These are phyloP conservation scores for Gymnogyps californianus DNA, from an alignment of 2,113 vertebrate species.

Conservation along the genomic window DNA sequence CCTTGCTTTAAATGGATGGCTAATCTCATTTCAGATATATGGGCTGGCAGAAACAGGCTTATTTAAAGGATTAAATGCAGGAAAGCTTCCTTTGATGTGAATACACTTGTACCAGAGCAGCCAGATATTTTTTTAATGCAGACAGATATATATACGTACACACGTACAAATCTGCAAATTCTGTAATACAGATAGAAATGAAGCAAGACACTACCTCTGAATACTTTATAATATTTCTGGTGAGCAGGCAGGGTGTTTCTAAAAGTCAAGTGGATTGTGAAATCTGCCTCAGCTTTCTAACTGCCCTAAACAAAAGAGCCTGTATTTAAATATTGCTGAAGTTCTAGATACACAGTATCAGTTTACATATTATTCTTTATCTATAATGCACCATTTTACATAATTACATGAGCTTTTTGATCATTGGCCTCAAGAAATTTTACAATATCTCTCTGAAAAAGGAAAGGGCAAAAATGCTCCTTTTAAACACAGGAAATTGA, in stretches of 20 bases:
- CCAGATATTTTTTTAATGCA: not conserved
- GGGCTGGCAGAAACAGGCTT: not conserved
- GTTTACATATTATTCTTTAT: not conserved
- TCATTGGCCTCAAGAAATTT: not conserved
- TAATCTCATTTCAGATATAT: not conserved
- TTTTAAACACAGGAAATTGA: fast-evolving
- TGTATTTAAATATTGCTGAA: not conserved
- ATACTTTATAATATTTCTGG: not conserved
- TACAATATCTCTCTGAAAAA: not conserved
- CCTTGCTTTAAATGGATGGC: not conserved
- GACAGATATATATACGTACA: fast-evolving
- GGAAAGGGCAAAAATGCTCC: not conserved
- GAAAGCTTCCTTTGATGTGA: not conserved
- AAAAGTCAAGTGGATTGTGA: not conserved
- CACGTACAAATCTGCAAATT: not conserved
- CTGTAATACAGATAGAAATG: not conserved
- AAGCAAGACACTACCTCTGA: not conserved
- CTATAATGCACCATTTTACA: not conserved
- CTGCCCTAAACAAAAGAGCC: not conserved
- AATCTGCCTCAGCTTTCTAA: constrained; percentile 5
- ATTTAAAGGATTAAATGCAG: not conserved
- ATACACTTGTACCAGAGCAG: not conserved
- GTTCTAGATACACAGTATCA: not conserved
- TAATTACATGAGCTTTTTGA: not conserved
- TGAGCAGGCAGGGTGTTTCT: not conserved